Base-by-base conservation (phyloP, 2,888 invertebrate species). In the Meteorus cinctellus region DNA sequence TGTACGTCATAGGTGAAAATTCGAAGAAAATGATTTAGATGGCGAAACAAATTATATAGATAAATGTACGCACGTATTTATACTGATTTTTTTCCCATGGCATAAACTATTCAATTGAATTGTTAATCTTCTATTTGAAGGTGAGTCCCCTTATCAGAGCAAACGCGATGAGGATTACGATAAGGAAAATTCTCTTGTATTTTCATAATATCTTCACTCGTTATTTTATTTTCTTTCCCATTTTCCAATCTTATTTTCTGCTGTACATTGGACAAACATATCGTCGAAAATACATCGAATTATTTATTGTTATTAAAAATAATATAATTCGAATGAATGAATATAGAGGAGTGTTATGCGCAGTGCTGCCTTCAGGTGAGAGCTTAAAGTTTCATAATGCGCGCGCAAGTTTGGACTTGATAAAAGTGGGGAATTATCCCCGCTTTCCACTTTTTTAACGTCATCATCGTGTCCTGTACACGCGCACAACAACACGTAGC, bases 291-390 rank as follows among this genome's bases (percentile, higher is more conserved):
- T 48, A n/a, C 48, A n/a, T n/a, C 3, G 3, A 48, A 48, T 5
- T 48, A 4, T n/a, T 48, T 16, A 16, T 48, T 16, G n/a, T 48
- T 16, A 0, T 48, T 16, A n/a, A n/a, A 6, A 48, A 48, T 48
- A 48, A 48, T 16, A n/a, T n/a, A 48, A 14, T 48, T n/a, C 4
- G 16, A 48, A 48, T 48, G n/a, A 16, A n/a, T 48, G 48, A n/a
- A 14, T n/a, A 48, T 48, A n/a, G 48, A 48, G 6, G 6, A 8
- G 41, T 41, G 12, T 41, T 41, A 1, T 48, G n/a, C 16, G n/a
- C 55, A 55, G 55, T 19, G 55, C 48, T n/a, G 48, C n/a, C 55
- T 55, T 19, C 6, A 55, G 55, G 55, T 55, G 19, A 55, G n/a
- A 55, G 55, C 55, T 55, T 55, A 8, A 55, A 55, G 19, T 55